Base-by-base conservation (phyloP, 2,113 vertebrate genomes). In the Dasypus novemcinctus region DNA sequence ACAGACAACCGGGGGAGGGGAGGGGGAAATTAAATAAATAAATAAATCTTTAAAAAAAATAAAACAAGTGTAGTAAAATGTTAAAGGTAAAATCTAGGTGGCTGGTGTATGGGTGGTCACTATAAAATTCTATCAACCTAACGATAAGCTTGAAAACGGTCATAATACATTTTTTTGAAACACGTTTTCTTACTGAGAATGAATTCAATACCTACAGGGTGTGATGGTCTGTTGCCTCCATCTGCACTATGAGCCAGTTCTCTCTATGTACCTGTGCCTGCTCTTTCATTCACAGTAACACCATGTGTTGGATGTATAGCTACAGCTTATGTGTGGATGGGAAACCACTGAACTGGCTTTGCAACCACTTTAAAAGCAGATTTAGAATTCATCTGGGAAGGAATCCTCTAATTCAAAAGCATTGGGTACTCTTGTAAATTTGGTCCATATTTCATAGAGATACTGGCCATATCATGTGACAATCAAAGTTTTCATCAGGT, bases 391-490 rank as follows among this genome's bases (percentile, higher is more conserved):
- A 33, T 21, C 2, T 76, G 29, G 31, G 41, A 71, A 49, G 46
- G 21, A 18, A 31, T 7, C 31, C 8, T 27, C 9, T 82, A 18
- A 36, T 75, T 82, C 46, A 41, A 9, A 5, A 31, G 41, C 21
- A 43, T 18, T 94, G 36, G 4, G 5, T 75, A 0, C 29, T 23
- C 5, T 41, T 36, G 10, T 59, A 54, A 2, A 66, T 84, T 69
- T 75, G 38, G 38, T 69, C 23, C 36, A 27, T 23, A 27, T 31
- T 68, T 43, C 31, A 14, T 36, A 36, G 5, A 76, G 14, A 43
- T 2, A 43, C n/a, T n/a, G 7, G 1, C 2, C 23, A 33, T 2
- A 0, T 7, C 0, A 23, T 57, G 15, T 54, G 54, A 54, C 63
- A 81, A 54, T 82, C 29, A 61, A 43, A 6, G 21, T 7, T 29